phyloP scores from a whole-genome alignment of 2,113 vertebrate species.

The Murina feae region DNA sequence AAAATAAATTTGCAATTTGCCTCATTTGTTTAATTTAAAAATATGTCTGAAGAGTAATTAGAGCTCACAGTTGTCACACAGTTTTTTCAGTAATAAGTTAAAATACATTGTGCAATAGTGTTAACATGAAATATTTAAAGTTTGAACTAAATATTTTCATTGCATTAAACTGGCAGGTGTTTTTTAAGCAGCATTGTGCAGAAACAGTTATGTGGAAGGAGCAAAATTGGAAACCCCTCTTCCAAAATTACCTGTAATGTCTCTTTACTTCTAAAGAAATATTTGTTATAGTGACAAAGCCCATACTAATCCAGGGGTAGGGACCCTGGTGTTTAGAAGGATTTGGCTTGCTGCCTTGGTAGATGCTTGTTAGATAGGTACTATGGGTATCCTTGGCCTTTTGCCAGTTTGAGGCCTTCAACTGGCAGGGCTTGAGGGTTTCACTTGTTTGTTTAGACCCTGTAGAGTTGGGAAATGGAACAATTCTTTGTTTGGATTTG shows the following conservation, averaged over 20 bases:
- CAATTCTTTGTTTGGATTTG: neutral
- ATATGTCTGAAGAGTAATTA: neutral
- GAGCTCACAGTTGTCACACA: neutral
- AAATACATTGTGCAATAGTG: neutral
- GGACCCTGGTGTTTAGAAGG: neutral
- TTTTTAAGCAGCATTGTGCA: neutral
- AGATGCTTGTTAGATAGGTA: neutral
- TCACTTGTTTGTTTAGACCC: neutral
- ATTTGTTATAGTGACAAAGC: neutral
- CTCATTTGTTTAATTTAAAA: slow-evolving; percentile 6
- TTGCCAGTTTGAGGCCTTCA: neutral
- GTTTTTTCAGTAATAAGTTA: neutral
- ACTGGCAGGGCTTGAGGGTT: neutral
- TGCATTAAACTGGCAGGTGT: neutral
- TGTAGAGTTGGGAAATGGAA: neutral
- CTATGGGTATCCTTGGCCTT: no score
- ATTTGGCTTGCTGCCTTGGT: neutral
- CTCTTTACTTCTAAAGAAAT: neutral
- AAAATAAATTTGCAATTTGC: neutral
- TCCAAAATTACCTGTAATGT: neutral
- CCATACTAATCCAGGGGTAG: neutral
- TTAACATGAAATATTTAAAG: neutral
- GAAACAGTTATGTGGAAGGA: neutral
- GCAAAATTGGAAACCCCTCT: neutral
- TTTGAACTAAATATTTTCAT: neutral